Evolutionary conservation across 2,888 invertebrate species (phyloP).

Genomic region (Sisyra terminalis): DNA sequence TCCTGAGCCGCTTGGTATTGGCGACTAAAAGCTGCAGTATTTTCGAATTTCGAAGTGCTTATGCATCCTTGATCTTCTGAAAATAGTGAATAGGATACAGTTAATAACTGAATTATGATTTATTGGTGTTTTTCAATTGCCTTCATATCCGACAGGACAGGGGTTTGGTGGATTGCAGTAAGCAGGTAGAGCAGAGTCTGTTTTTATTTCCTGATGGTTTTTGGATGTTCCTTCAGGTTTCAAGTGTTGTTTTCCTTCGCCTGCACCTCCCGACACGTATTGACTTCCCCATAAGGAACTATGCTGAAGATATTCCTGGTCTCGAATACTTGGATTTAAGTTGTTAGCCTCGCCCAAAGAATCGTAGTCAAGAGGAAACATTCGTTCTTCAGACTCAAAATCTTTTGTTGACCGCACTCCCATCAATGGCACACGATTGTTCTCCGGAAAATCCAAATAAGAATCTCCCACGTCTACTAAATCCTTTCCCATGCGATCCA

Average conservation of each 20-base stretch:
- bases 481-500: conserved; percentile 63
- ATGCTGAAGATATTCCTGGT: conserved; percentile 77
- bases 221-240: conserved; percentile 36
- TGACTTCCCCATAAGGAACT: conserved; percentile 50
- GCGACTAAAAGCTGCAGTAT: conserved; percentile 88
- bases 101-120: conserved; percentile 1
- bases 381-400: conserved; percentile 35
- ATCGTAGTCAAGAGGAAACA: conserved; percentile 50
- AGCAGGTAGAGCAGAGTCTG: conserved; percentile 84
- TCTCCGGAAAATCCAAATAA: conserved; percentile 44
- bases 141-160: conserved; percentile 85
- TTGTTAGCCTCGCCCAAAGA: conserved; percentile 43
- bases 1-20: conserved; percentile 83
- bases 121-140: conserved; percentile 27
- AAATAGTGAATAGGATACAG: too few relatives aligned
- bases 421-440: conserved; percentile 21
- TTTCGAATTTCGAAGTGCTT: conserved; percentile 60
- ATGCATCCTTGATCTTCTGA: conserved; percentile 77
- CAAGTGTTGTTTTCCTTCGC: conserved; percentile 54
- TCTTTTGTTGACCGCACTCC: conserved; percentile 26
- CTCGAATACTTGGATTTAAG: conserved; percentile 64
- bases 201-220: conserved; percentile 63
- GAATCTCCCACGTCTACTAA: conserved; percentile 45
- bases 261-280: conserved; percentile 58
- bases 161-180: conserved; percentile 99